These are phyloP conservation scores for Actinemys pallida DNA, from an alignment of 2,113 vertebrate genomes.

Conservation along the genomic window DNA sequence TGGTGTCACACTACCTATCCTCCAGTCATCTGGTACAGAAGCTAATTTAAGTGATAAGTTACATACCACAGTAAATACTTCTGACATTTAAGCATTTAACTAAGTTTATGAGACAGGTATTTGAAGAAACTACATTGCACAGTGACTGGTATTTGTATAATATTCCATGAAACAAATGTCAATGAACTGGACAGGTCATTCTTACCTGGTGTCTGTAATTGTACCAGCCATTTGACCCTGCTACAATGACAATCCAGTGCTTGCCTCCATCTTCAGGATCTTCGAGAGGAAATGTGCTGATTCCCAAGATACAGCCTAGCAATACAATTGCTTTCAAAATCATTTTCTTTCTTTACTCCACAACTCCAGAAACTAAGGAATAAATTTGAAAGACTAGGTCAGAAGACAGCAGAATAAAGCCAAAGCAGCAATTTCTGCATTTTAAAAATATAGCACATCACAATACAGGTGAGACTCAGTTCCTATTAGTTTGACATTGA, in stretches of 20 bases:
- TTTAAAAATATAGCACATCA: not conserved
- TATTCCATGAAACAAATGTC: not conserved
- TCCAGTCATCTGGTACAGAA: not conserved
- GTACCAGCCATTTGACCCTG: constrained; percentile 93
- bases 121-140: not conserved
- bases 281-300: constrained; percentile 64
- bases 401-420: not conserved
- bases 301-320: constrained; percentile 75
- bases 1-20: not conserved
- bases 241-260: constrained; percentile 97
- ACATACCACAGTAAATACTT: not conserved
- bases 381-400: constrained; percentile 33
- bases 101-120: not conserved
- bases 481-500: not conserved
- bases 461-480: not conserved
- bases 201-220: constrained; percentile 98
- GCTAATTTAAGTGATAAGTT: not conserved
- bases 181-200: not conserved
- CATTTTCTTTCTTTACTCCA: constrained; percentile 72
- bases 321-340: constrained; percentile 57
- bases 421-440: not conserved
- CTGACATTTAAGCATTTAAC: not conserved
- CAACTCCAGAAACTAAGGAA: not conserved
- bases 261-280: constrained; percentile 83
- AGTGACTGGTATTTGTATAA: not conserved